Percentiles rank a stretch among this genome's conserved stretches.
These are phyloP conservation scores for Shinisaurus crocodilurus DNA, from an alignment of 2,113 vertebrate species.

Conservation along the genomic window DNA sequence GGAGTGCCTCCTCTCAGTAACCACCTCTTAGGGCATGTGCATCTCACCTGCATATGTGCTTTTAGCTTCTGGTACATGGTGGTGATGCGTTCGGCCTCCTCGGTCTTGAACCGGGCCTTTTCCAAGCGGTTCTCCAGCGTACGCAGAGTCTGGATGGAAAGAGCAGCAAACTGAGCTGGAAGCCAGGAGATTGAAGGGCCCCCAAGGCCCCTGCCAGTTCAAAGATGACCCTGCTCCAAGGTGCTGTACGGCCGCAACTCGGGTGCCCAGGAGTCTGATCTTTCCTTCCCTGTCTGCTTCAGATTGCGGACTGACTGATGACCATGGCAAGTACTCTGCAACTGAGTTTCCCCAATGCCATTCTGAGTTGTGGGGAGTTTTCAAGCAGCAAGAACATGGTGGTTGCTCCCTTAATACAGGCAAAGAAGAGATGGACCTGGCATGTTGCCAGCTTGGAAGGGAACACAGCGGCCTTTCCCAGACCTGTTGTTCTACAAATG, in stretches of 20 bases:
- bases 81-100: conserved; percentile 81
- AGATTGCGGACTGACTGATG: background rate
- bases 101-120: conserved; percentile 84
- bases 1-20: too few relatives aligned
- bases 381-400: background rate
- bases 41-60: conserved; percentile 81
- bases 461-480: background rate
- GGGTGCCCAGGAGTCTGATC: background rate
- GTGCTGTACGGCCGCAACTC: too few relatives aligned
- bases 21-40: background rate
- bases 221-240: background rate
- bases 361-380: background rate
- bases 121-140: conserved; percentile 87
- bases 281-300: background rate
- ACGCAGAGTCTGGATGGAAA: conserved; percentile 74
- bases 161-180: background rate
- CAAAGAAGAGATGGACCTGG: too few relatives aligned
- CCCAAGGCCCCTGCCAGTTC: background rate
- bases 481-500: too few relatives aligned
- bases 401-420: too few relatives aligned
- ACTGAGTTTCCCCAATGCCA: too few relatives aligned
- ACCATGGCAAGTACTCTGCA: background rate
- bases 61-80: conserved; percentile 83
- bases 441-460: background rate
- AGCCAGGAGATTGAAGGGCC: too few relatives aligned